Evolutionary conservation across 2,888 invertebrate species (phyloP).

Genomic region (Metopia argyrocephala): DNA sequence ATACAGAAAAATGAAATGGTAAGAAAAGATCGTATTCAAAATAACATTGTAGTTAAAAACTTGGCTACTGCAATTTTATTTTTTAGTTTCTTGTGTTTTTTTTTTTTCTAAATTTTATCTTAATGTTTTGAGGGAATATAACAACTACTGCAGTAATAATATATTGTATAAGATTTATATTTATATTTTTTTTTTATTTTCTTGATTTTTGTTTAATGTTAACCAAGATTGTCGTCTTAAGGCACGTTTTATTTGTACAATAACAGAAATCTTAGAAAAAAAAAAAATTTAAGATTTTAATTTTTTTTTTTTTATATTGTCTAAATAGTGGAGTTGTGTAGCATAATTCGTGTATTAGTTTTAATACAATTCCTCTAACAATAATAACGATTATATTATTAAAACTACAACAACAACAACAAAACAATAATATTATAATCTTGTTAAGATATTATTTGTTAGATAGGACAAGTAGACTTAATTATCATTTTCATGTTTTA

Average conservation of each 20-base stretch:
- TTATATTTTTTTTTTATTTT: constrained; percentile 34
- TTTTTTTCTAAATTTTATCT: constrained; percentile 42
- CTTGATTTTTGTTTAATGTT: constrained; percentile 47
- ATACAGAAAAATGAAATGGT: too few relatives aligned
- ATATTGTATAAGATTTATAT: constrained; percentile 48
- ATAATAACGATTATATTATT: constrained; percentile 13
- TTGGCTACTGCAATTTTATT: constrained; percentile 75
- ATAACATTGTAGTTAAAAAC: constrained; percentile 70
- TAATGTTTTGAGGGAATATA: constrained; percentile 58
- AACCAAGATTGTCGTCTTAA: constrained; percentile 67
- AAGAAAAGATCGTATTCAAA: constrained; percentile 60
- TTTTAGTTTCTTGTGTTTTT: not conserved
- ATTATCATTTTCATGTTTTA: constrained; percentile 73
- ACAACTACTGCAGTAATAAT: constrained; percentile 4
- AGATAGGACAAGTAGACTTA: constrained; percentile 76
- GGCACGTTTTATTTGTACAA: constrained; percentile 76
- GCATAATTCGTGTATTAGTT: constrained; percentile 52
- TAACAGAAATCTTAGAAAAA: constrained; percentile 56
- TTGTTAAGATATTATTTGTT: constrained; percentile 77
- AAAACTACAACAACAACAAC: constrained; percentile 18
- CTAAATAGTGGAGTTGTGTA: constrained; percentile 20
- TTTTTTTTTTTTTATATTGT: constrained; percentile 33
- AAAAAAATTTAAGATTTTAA: constrained; percentile 43
- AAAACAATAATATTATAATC: constrained; percentile 73
- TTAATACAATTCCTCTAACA: constrained; percentile 13